A percentile compares a stretch with the other conserved stretches of the same genome.
Evolutionary conservation across 2,888 invertebrate species (phyloP).

Genomic region (Drymonia ruficornis): DNA sequence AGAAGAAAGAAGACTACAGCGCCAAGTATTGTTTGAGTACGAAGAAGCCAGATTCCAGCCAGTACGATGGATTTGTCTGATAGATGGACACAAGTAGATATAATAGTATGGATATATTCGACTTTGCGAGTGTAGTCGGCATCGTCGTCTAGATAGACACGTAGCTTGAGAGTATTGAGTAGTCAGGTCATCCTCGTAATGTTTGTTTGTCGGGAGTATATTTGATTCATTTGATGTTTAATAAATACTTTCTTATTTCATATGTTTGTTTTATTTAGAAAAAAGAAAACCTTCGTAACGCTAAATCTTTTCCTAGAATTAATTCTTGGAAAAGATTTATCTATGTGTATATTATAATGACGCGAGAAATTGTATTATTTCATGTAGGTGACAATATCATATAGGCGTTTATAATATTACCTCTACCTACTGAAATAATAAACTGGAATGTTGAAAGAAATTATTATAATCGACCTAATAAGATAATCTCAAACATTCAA

Average conservation of each 20-base stretch:
- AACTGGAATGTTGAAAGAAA: not conserved
- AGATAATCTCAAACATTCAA: slow-evolving; percentile 52
- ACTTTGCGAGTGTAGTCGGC: slow-evolving; percentile 25
- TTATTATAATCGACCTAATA: slow-evolving; percentile 50
- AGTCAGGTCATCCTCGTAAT: slow-evolving; percentile 53
- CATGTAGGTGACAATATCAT: too few species aligned
- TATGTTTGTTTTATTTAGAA: slow-evolving; percentile 33
- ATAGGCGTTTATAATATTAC: too few species aligned
- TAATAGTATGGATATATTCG: slow-evolving; percentile 14
- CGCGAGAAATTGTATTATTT: not conserved
- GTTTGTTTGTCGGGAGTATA: slow-evolving; percentile 53
- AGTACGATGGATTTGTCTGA: not conserved
- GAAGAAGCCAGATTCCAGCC: not conserved
- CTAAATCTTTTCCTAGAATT: too few species aligned
- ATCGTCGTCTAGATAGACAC: slow-evolving; percentile 40
- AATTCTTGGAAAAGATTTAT: too few species aligned
- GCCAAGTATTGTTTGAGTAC: slow-evolving; percentile 7
- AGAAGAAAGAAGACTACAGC: slow-evolving; percentile 24
- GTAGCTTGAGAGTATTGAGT: slow-evolving; percentile 49
- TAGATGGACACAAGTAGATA: not conserved
- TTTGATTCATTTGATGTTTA: slow-evolving; percentile 69
- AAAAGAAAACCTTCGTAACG: not conserved
- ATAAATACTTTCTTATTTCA: slow-evolving; percentile 65
- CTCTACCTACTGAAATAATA: too few species aligned
- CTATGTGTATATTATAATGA: too few species aligned